A percentile compares a stretch with the other conserved stretches of the same genome.
phyloP scores from a whole-genome alignment of 2,797 vertebrate species.

The Scolopax bukidnonensis region DNA sequence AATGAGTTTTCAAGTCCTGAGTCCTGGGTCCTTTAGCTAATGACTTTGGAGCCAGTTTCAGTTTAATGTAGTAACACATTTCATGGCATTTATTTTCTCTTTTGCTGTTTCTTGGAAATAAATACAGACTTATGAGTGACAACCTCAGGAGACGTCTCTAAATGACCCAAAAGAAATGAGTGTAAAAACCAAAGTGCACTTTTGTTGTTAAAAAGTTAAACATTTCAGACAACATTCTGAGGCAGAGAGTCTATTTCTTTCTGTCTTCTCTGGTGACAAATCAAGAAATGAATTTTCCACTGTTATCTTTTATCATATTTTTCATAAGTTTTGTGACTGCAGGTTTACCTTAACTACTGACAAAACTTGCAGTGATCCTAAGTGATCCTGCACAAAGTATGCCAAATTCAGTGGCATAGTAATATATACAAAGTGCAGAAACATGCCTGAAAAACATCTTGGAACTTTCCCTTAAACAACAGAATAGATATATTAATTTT shows the following conservation, averaged over 20 bases:
- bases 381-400: neutral
- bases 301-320: neutral
- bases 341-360: neutral
- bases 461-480: neutral
- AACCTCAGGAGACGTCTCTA: neutral
- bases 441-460: neutral
- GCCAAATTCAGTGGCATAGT: neutral
- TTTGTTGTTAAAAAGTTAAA: neutral
- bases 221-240: neutral
- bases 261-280: neutral
- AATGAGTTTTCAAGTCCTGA: neutral
- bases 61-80: neutral
- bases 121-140: neutral
- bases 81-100: neutral
- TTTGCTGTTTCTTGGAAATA: neutral
- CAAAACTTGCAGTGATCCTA: neutral
- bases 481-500: neutral
- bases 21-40: neutral
- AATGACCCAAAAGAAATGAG: neutral
- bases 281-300: neutral
- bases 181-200: neutral
- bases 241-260: neutral
- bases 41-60: neutral
- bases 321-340: neutral
- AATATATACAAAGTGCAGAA: neutral